Conservation (phyloP, 2,888 invertebrate species). For the Melieria picta region DNA sequence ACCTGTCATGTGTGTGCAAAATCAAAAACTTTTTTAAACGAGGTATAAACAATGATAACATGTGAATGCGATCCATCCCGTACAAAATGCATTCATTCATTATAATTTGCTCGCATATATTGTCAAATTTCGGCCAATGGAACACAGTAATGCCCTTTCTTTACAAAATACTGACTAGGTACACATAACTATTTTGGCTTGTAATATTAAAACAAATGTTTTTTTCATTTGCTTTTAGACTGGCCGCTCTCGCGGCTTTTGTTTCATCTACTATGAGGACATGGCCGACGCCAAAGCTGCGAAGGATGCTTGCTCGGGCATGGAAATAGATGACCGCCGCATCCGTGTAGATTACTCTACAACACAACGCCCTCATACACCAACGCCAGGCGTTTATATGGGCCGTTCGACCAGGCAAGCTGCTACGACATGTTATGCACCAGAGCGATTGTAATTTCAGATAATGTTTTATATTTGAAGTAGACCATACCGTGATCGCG, state of each 20-base stretch:
- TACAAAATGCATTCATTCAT: too few species aligned
- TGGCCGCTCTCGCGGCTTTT: constrained; percentile 93
- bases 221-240: constrained; percentile 70
- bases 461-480: not conserved
- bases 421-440: not conserved
- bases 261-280: constrained; percentile 92
- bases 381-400: constrained; percentile 97
- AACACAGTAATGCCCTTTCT: too few species aligned
- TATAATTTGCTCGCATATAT: too few species aligned
- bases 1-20: too few species aligned
- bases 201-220: not conserved
- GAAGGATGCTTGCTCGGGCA: constrained; percentile 92
- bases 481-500: constrained; percentile 47
- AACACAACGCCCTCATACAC: constrained; percentile 95
- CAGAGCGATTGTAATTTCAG: not conserved
- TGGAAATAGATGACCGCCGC: constrained; percentile 92
- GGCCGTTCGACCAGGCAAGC: constrained; percentile 81
- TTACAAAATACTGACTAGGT: too few species aligned
- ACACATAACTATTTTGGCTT: too few species aligned
- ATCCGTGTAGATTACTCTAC: constrained; percentile 97
- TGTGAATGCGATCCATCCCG: too few species aligned
- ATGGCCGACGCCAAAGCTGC: constrained; percentile 91
- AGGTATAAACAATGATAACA: too few species aligned
- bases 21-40: too few species aligned
- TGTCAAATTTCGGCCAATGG: too few species aligned